Evolutionary conservation across 2,113 vertebrate species (phyloP).

Genomic region (Notarius lentiginosus): DNA sequence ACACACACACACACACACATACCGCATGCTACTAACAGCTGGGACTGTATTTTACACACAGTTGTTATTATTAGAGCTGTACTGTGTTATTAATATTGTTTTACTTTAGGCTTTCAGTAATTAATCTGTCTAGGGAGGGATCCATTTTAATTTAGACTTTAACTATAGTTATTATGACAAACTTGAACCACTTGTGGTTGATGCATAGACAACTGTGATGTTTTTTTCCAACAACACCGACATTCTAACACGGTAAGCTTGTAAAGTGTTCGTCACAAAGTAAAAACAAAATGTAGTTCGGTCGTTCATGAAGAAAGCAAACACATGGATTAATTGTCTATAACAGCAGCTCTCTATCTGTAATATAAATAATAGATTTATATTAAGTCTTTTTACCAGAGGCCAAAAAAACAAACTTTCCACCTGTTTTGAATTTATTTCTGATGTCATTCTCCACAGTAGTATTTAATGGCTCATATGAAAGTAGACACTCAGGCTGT

Average conservation of each 20-base stretch:
- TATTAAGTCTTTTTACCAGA: not conserved
- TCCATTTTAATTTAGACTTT: not conserved
- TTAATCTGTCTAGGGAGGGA: not conserved
- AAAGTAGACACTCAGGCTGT: too few species aligned
- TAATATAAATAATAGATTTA: not conserved
- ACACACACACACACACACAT: slow-evolving; percentile 21
- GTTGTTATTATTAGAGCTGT: slow-evolving; percentile 3
- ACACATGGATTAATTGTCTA: not conserved
- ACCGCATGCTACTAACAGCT: slow-evolving; percentile 8
- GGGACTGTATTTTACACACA: slow-evolving; percentile 2
- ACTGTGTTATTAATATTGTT: not conserved
- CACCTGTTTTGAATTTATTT: too few species aligned
- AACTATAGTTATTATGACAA: not conserved
- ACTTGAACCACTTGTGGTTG: not conserved
- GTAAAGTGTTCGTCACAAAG: not conserved
- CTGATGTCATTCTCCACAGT: too few species aligned
- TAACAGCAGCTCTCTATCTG: not conserved
- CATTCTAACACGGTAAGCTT: too few species aligned
- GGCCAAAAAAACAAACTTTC: too few species aligned
- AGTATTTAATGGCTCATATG: too few species aligned
- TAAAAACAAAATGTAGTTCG: not conserved
- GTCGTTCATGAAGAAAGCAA: not conserved
- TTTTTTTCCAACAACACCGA: not conserved
- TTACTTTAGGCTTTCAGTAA: slow-evolving; percentile 10
- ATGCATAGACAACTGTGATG: not conserved